Evolutionary conservation across 2,797 vertebrate genomes (phyloP), one percentile per base, ranked within the genome.

Genomic region (Anguilla anguilla): DNA sequence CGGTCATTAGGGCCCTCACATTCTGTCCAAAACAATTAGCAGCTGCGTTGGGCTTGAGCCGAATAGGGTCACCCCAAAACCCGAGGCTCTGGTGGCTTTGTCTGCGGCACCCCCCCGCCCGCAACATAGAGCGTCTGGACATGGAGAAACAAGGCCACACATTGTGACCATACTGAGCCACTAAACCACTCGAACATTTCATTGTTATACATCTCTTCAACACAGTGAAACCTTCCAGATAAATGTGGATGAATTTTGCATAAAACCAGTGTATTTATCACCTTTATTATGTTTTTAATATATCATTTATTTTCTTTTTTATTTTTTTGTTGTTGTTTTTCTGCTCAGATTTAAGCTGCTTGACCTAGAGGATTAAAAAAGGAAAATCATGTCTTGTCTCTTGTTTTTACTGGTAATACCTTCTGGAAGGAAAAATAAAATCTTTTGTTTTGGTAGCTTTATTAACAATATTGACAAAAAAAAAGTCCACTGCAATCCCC

Each of bases 1-100:
- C 43, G 3, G 9, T 82, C 79, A 19, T 43, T 77, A 77, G 72
- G 46, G 25, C n/a, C 39, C 59, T 67, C 49, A 3, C 55, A 85
- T 13, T 91, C 88, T 85, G 53, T 86, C 88, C 88, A 90, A 92
- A 94, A 95, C 94, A 95, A 93, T 93, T 87, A 87, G 88, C 93
- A 95, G 94, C 92, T 95, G 93, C 94, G 91, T 93, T 90, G 86
- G 86, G 91, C 82, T 82, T 86, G 69, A 86, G 85, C 87, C 86
- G 57, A 90, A 88, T 88, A 89, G 87, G 79, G 88, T 91, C 86
- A 88, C 88, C 53, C 72, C 72, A 69, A 69, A 69, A 86, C 89
- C 89, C 91, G 89, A 90, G 90, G 90, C 92, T 93, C 92, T 92
- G 93, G 90, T 86, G 82, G 79, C 83, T 91, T 92, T 91, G 88